A percentile compares a stretch with the other conserved stretches of the same genome.
Evolutionary conservation across 2,113 vertebrate species (phyloP).

Genomic region (Colossoma macropomum): DNA sequence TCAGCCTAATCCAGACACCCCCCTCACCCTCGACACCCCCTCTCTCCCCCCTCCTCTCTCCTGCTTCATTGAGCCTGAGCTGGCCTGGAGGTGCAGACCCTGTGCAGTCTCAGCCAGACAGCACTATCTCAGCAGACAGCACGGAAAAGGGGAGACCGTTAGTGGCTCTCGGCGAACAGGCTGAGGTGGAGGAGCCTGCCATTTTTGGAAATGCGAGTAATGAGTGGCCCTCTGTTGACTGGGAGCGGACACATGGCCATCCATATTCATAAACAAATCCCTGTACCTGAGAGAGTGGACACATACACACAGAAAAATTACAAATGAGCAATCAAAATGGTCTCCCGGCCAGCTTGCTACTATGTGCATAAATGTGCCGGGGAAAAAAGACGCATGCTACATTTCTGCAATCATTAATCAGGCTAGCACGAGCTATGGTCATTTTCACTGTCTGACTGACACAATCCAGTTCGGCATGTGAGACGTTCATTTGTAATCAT

Average conservation of each 20-base stretch:
- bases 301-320: neutral
- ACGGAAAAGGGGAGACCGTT: conserved; percentile 22
- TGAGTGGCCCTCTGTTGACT: conserved; percentile 23
- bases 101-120: conserved; percentile 43
- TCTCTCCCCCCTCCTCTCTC: neutral
- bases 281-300: conserved; percentile 30
- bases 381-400: neutral
- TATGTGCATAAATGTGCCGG: neutral
- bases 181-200: conserved; percentile 36
- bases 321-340: neutral
- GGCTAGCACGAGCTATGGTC: no score
- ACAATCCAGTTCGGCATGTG: neutral
- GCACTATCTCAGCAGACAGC: conserved; percentile 40
- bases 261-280: conserved; percentile 36
- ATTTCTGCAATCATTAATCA: neutral
- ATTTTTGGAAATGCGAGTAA: conserved; percentile 43
- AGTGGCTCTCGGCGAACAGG: conserved; percentile 31
- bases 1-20: conserved; percentile 42
- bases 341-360: neutral
- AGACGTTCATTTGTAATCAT: conserved; percentile 14
- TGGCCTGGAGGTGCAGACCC: conserved; percentile 30
- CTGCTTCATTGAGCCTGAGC: conserved; percentile 14
- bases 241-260: conserved; percentile 41
- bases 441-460: conserved; percentile 6
- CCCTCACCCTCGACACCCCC: neutral